These are phyloP conservation scores for Lytechinus variegatus DNA, from an alignment of 35 echinoderm and acorn worm genomes.

Conservation along the genomic window DNA sequence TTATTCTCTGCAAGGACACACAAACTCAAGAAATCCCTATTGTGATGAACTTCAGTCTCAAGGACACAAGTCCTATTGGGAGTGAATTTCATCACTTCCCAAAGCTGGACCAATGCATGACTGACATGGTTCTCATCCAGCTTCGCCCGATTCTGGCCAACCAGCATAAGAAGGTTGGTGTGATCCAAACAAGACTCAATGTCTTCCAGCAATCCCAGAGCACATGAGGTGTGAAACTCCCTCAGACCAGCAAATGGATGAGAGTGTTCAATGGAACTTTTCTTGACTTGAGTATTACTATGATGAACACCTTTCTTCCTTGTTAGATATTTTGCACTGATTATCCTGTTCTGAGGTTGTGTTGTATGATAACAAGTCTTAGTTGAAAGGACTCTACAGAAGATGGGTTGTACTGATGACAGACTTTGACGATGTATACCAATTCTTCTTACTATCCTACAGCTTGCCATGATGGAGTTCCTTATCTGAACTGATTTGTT, in stretches of 20 bases:
- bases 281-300: background rate
- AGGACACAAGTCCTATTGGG: background rate
- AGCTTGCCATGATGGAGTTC: background rate
- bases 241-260: background rate
- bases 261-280: background rate
- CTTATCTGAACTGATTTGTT: background rate
- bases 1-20: slow-evolving; percentile 82
- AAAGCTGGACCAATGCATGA: slow-evolving; percentile 29
- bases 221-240: background rate
- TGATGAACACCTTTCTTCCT: background rate
- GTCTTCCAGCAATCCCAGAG: slow-evolving; percentile 36
- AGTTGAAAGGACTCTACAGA: background rate
- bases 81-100: slow-evolving; percentile 46
- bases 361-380: background rate
- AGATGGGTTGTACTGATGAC: background rate
- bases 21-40: slow-evolving; percentile 60
- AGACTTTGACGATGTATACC: background rate
- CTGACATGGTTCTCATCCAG: slow-evolving; percentile 33
- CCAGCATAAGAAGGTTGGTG: background rate
- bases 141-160: slow-evolving; percentile 48
- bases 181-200: slow-evolving; percentile 26
- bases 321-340: background rate
- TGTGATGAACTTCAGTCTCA: background rate
- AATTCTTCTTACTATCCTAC: background rate
- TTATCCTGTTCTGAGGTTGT: background rate